Base-by-base conservation (phyloP, 2,113 vertebrate species). In the Talpa occidentalis region DNA sequence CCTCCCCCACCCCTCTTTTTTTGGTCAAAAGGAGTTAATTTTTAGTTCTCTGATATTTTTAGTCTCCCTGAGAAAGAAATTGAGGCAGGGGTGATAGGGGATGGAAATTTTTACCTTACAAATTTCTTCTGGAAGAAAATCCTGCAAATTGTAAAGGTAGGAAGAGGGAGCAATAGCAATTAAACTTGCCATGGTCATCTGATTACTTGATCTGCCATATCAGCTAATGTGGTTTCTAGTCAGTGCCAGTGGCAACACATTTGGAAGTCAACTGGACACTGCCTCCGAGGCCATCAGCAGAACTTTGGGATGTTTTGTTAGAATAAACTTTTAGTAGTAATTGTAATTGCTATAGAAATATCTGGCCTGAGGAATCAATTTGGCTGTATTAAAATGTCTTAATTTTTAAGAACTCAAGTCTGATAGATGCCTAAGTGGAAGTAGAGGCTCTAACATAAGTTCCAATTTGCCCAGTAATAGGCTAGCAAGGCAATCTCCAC, bases 291-390 rank as follows among this genome's bases (percentile, higher is more conserved):
- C 37, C 74, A 4, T 54, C 54, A 72, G 81, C 32, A 88, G 56
- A 69, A 81, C 40, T 67, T 88, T 16, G 52, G 60, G 30, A 62
- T 69, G 49, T 47, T 90, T 70, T 80, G 44, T 59, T 67, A 24
- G 15, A 88, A 84, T 92, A 69, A 49, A 40, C n/a, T 66, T 90
- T 94, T 86, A 82, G 47, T 62, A 91, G 56, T 84, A 86, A 92
- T 74, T 69, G 3, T 10, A 85, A 72, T 87, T 64, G 42, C 30
- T 74, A 4, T 54, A 32, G 82, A 91, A 91, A n/a, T 54, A 44
- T 76, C 37, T 90, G 44, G 67, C 67, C 49, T 40, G 44, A 91
- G 70, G 32, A 85, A 67, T 93, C 86, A 85, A 56, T 91, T 87
- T 93, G 73, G 62, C 64, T 88, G 7, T 56, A 56, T 78, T 88